A percentile compares a stretch with the other conserved stretches of the same genome.
These are phyloP conservation scores for Himalopsyche tibetana DNA, from an alignment of 2,888 invertebrate species.

Conservation along the genomic window DNA sequence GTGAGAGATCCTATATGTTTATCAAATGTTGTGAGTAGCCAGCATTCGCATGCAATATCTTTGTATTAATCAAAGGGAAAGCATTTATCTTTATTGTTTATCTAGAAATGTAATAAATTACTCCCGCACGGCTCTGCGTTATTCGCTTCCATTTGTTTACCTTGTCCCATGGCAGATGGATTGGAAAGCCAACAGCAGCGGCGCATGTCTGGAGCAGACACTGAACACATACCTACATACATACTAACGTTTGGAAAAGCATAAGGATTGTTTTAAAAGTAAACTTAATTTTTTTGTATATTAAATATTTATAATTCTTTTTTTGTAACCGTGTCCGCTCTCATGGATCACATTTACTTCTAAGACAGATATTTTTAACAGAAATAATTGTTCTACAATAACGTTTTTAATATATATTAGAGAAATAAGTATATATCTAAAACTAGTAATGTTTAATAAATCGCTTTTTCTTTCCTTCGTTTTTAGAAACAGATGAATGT, in stretches of 20 bases:
- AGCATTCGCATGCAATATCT: neutral
- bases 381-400: too few species aligned
- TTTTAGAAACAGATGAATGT: too few species aligned
- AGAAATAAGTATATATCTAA: too few species aligned
- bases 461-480: too few species aligned
- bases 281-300: too few species aligned
- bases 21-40: slow-evolving; percentile 9
- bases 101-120: slow-evolving; percentile 57
- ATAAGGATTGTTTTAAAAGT: neutral
- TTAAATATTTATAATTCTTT: too few species aligned
- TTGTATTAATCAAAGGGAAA: slow-evolving; percentile 61
- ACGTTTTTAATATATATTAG: too few species aligned
- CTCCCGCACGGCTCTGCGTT: slow-evolving; percentile 50
- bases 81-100: slow-evolving; percentile 63
- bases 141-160: slow-evolving; percentile 62
- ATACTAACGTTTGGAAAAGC: neutral
- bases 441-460: too few species aligned
- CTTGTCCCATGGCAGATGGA: slow-evolving; percentile 72
- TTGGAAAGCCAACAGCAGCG: slow-evolving; percentile 75
- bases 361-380: too few species aligned
- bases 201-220: slow-evolving; percentile 52
- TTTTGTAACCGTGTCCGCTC: too few species aligned
- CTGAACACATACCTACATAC: slow-evolving; percentile 19
- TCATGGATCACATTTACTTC: too few species aligned
- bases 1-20: neutral